phyloP scores from a whole-genome alignment of 2,888 invertebrate genomes.

The Melieria picta region DNA sequence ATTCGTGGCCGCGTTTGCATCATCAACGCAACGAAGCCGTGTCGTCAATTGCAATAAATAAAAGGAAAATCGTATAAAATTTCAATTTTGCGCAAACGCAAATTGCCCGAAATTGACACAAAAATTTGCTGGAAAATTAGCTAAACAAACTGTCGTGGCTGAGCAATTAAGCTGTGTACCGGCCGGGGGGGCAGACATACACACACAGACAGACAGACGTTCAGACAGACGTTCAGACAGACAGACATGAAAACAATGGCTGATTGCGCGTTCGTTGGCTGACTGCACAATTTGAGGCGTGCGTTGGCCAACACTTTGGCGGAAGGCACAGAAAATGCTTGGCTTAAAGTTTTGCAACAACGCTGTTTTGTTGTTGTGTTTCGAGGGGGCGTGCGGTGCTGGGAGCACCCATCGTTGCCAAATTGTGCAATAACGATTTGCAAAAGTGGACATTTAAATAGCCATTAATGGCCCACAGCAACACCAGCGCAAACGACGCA shows the following conservation, averaged over 20 bases:
- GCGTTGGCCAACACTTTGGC: not conserved
- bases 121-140: conserved; percentile 44
- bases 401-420: conserved; percentile 23
- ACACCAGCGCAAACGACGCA: conserved; percentile 27
- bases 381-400: conserved; percentile 22
- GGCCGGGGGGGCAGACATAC: not conserved
- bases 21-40: no score
- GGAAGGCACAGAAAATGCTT: no score
- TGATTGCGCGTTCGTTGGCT: not conserved
- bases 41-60: not conserved
- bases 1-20: no score
- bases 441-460: conserved; percentile 57
- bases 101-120: conserved; percentile 43
- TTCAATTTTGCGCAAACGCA: conserved; percentile 31
- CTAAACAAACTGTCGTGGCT: conserved; percentile 45
- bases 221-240: not conserved
- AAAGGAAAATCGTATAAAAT: conserved; percentile 26
- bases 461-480: conserved; percentile 46
- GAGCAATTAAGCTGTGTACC: conserved; percentile 42
- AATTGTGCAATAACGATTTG: conserved; percentile 63
- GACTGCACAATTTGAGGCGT: not conserved
- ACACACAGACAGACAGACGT: not conserved
- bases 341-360: no score
- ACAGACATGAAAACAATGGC: conserved; percentile 20
- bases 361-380: conserved; percentile 27